phyloP scores from a whole-genome alignment of 1,140 invertebrate species.

The Cyrtorhinus lividipennis region DNA sequence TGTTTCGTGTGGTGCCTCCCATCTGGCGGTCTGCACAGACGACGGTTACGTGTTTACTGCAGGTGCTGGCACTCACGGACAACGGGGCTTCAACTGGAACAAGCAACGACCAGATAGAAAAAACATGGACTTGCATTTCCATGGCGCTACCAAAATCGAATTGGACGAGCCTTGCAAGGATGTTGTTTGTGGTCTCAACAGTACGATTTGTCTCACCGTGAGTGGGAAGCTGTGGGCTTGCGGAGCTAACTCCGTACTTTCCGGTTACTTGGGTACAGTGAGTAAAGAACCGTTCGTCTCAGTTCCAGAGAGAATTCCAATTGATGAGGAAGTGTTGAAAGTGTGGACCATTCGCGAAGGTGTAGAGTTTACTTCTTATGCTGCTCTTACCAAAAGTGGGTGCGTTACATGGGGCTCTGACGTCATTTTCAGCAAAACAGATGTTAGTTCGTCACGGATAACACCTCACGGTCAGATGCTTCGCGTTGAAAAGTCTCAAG shows the following conservation, averaged over 20 bases:
- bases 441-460: no score
- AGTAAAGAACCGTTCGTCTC: not conserved
- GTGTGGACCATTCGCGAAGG: no score
- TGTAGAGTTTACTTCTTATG: no score
- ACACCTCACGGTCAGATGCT: no score
- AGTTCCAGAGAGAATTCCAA: no score
- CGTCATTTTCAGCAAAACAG: no score
- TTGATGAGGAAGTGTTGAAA: no score
- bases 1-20: not conserved
- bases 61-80: not conserved
- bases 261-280: not conserved
- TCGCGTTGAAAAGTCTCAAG: no score
- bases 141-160: not conserved
- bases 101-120: not conserved
- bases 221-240: not conserved
- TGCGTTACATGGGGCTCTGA: no score
- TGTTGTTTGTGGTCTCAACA: not conserved
- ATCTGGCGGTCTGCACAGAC: not conserved
- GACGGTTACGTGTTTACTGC: not conserved
- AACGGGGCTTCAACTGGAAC: not conserved
- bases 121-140: no score
- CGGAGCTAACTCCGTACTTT: not conserved
- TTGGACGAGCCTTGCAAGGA: not conserved
- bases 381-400: no score
- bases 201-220: not conserved